A percentile compares a stretch with the other conserved stretches of the same genome.
Conservation (phyloP, 1,140 invertebrate genomes). For the Tachypleus tridentatus region DNA sequence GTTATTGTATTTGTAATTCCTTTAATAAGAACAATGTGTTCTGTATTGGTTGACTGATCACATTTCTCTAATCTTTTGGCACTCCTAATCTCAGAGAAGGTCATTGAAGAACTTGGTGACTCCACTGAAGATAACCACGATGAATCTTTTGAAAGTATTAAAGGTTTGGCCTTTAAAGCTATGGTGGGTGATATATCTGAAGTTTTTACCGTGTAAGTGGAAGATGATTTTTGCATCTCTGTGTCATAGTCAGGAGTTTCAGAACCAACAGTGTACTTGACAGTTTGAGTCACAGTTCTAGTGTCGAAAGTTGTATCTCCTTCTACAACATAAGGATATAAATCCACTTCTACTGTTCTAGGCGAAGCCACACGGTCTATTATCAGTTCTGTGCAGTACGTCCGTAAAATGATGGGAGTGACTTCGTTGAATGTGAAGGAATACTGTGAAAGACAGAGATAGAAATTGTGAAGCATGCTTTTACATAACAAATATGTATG, state of each 20-base stretch:
- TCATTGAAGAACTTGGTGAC: conserved; percentile 34
- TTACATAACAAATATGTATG: no score
- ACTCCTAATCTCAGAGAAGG: conserved; percentile 41
- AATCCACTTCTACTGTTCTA: no score
- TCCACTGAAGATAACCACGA: conserved; percentile 26
- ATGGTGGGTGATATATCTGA: no score
- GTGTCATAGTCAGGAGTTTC: not conserved
- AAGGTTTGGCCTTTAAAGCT: no score
- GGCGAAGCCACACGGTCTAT: conserved; percentile 30
- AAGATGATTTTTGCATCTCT: not conserved
- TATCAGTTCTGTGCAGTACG: conserved; percentile 64
- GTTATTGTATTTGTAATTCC: conserved; percentile 68
- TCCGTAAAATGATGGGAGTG: conserved; percentile 49
- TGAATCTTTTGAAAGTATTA: conserved; percentile 16
- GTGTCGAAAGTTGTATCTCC: not conserved
- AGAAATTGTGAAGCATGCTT: not conserved
- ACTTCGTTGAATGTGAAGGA: conserved; percentile 20
- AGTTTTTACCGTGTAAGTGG: no score
- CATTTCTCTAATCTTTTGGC: conserved; percentile 14
- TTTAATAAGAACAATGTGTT: conserved; percentile 34
- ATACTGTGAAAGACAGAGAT: conserved; percentile 14
- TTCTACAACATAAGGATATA: no score
- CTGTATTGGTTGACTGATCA: not conserved
- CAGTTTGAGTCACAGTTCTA: not conserved
- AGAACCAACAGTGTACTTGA: not conserved